phyloP scores from a whole-genome alignment of 2,797 vertebrate species.

The Phrynocephalus vlangalii region DNA sequence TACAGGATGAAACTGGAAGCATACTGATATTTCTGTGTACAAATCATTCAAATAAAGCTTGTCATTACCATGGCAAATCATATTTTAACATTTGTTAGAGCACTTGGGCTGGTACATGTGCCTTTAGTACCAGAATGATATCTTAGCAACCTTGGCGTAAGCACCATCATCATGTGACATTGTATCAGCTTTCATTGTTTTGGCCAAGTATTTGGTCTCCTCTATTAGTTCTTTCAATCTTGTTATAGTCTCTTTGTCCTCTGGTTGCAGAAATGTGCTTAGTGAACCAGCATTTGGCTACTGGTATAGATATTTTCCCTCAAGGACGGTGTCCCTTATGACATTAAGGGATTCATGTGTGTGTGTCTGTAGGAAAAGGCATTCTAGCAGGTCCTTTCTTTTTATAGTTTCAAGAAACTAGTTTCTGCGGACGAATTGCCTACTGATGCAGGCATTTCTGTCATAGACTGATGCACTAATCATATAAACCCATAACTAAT shows the following conservation, averaged over 20 bases:
- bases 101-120: neutral
- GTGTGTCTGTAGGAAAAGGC: neutral
- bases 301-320: neutral
- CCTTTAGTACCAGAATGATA: neutral
- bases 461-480: neutral
- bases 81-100: neutral
- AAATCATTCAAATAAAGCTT: neutral
- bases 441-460: neutral
- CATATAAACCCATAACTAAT: neutral
- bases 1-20: neutral
- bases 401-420: neutral
- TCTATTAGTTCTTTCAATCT: neutral
- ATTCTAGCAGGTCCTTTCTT: neutral
- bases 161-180: neutral
- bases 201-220: neutral
- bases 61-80: neutral
- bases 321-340: neutral
- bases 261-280: neutral
- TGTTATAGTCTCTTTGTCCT: neutral
- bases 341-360: neutral
- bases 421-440: neutral
- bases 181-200: neutral
- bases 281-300: neutral
- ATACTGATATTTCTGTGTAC: neutral
- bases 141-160: constrained; percentile 7